Evolutionary conservation across 2,797 vertebrate species (phyloP).

Genomic region (Paratrypauchen microcephalus): DNA sequence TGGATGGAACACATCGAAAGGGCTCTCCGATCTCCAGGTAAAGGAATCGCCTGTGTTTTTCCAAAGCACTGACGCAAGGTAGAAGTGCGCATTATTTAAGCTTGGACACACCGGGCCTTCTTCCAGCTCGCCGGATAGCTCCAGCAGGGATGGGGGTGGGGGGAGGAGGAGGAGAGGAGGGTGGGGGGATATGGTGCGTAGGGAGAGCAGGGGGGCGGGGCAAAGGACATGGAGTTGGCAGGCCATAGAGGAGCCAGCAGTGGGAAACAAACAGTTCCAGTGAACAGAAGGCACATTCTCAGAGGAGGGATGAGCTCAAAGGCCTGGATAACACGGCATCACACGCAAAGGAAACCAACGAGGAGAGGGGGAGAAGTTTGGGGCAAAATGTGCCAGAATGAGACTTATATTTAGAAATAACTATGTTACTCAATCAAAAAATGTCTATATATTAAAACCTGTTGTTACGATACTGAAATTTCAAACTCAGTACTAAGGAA

Average conservation of each 20-base stretch:
- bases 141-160: constrained; percentile 41
- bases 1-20: constrained; percentile 55
- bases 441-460: too few relatives aligned
- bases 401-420: too few relatives aligned
- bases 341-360: constrained; percentile 49
- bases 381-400: not conserved
- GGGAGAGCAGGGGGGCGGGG: constrained; percentile 31
- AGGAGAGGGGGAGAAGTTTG: constrained; percentile 17
- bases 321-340: constrained; percentile 48
- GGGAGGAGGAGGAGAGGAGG: not conserved
- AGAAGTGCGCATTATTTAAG: constrained; percentile 71
- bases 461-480: too few relatives aligned
- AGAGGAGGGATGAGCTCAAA: constrained; percentile 50
- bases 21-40: constrained; percentile 69
- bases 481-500: too few relatives aligned
- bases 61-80: constrained; percentile 54
- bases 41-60: constrained; percentile 55
- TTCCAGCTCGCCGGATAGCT: constrained; percentile 60
- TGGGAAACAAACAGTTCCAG: constrained; percentile 67
- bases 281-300: constrained; percentile 73
- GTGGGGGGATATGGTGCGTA: constrained; percentile 2
- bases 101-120: constrained; percentile 57
- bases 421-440: too few relatives aligned
- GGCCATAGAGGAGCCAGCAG: constrained; percentile 53
- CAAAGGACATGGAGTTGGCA: constrained; percentile 64